A percentile compares a stretch with the other conserved stretches of the same genome.
Evolutionary conservation across 2,888 invertebrate species (phyloP).

Genomic region (Zygaena filipendulae): DNA sequence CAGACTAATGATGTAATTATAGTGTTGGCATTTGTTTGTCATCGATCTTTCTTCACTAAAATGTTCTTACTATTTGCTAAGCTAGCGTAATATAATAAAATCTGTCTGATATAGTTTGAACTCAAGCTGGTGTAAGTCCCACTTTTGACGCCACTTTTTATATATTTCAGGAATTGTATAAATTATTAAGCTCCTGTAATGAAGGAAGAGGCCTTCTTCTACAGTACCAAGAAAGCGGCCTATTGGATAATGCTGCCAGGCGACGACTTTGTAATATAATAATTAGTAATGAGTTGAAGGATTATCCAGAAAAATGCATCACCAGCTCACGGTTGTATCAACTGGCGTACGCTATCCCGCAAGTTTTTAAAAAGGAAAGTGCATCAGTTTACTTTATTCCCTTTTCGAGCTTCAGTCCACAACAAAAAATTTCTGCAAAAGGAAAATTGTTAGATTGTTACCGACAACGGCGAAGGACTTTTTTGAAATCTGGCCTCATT

Average conservation of each 20-base stretch:
- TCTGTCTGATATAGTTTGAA: background rate
- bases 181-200: background rate
- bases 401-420: background rate
- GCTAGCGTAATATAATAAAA: background rate
- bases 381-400: background rate
- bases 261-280: background rate
- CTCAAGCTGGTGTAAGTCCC: too few relatives aligned
- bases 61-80: too few relatives aligned
- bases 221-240: background rate
- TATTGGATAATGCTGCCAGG: background rate
- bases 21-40: too few relatives aligned
- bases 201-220: background rate
- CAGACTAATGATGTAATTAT: too few relatives aligned
- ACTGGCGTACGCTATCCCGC: background rate
- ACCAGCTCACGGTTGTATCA: background rate
- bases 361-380: background rate
- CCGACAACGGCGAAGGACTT: background rate
- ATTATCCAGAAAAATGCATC: background rate
- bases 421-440: background rate
- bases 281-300: background rate
- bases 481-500: background rate
- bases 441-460: background rate
- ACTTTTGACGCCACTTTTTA: background rate
- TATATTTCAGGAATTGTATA: background rate
- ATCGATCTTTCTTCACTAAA: too few relatives aligned